phyloP scores from a whole-genome alignment of 2,113 vertebrate genomes.

The Cryptomyrus ogoouensis region DNA sequence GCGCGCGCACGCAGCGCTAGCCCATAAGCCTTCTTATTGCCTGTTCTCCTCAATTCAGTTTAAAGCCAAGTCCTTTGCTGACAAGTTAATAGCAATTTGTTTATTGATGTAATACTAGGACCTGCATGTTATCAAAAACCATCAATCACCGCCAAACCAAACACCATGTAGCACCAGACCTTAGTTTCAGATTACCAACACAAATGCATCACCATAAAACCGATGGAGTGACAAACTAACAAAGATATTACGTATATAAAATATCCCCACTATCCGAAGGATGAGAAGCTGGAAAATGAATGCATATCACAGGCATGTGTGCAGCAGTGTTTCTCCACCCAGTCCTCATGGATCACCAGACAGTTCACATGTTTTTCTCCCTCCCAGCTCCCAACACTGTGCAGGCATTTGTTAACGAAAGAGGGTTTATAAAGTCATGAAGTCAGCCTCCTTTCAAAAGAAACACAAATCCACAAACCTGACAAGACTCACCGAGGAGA shows the following conservation, averaged over 20 bases:
- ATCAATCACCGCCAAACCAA: neutral
- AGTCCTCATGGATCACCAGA: neutral
- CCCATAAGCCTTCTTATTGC: neutral
- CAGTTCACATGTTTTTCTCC: neutral
- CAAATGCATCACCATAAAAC: neutral
- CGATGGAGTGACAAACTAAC: neutral
- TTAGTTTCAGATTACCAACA: neutral
- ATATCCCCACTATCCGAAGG: neutral
- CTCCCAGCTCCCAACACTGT: neutral
- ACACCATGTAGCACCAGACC: neutral
- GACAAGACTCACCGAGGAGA: constrained; percentile 75
- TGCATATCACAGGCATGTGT: neutral
- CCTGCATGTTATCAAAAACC: neutral
- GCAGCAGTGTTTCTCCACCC: neutral
- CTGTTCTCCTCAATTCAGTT: neutral
- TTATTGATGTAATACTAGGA: neutral
- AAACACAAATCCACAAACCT: neutral
- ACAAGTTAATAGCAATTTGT: neutral
- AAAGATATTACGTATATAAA: neutral
- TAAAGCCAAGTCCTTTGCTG: neutral
- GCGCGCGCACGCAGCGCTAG: neutral
- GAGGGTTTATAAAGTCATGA: neutral
- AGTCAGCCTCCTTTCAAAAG: neutral
- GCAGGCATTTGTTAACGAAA: neutral
- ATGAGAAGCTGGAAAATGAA: neutral